phyloP scores from a whole-genome alignment of 92 coral and sea anemone species.

The Epizoanthus scotinus region DNA sequence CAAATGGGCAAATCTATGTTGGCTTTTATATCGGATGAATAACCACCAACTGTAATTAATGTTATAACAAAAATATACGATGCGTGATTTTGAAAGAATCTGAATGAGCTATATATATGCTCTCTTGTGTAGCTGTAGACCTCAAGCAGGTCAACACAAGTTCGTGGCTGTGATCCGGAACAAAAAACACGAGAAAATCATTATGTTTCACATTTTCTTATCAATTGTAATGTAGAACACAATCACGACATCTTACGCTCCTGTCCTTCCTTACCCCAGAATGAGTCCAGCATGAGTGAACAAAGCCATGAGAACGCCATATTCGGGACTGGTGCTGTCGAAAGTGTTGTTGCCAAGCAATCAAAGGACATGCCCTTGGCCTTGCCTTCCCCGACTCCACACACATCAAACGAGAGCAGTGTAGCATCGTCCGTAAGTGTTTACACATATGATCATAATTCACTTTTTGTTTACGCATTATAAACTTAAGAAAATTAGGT shows the following conservation, averaged over 20 bases:
- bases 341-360: conserved; percentile 13
- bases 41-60: too few relatives aligned
- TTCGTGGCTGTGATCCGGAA: neutral
- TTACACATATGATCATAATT: too few relatives aligned
- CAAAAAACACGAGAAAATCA: too few relatives aligned
- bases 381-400: conserved; percentile 17
- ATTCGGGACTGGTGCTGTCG: conserved; percentile 64
- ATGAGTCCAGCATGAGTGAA: conserved; percentile 30
- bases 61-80: too few relatives aligned
- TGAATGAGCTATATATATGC: neutral
- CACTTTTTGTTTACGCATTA: too few relatives aligned
- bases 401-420: conserved; percentile 63
- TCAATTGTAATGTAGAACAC: too few relatives aligned
- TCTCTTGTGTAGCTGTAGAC: neutral
- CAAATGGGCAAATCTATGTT: too few relatives aligned
- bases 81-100: too few relatives aligned
- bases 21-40: neutral
- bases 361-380: conserved; percentile 25
- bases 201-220: neutral
- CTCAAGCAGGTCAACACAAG: too few relatives aligned
- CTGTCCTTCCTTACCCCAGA: conserved; percentile 31
- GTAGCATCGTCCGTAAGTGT: conserved; percentile 85
- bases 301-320: conserved; percentile 83
- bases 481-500: too few relatives aligned
- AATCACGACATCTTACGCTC: neutral